Percentiles rank a stretch among this genome's conserved stretches.
Evolutionary conservation across 2,888 invertebrate genomes (phyloP).

Genomic region (Uropetala carovei): DNA sequence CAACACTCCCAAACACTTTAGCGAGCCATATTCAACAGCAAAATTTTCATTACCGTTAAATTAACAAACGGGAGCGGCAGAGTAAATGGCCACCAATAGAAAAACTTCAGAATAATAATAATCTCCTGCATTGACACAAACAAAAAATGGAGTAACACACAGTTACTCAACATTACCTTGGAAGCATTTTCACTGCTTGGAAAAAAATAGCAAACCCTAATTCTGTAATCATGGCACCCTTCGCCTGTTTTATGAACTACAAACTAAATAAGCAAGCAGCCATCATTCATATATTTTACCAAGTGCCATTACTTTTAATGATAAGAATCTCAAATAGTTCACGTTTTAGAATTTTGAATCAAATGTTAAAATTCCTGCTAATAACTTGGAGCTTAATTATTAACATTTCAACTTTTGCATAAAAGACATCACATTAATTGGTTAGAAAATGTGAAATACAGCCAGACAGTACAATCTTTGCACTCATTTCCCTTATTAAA

Average conservation of each 20-base stretch:
- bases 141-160: constrained; percentile 38
- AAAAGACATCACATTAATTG: constrained; percentile 55
- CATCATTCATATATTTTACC: constrained; percentile 40
- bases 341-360: constrained; percentile 15
- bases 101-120: constrained; percentile 14
- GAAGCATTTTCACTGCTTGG: constrained; percentile 53
- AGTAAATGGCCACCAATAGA: constrained; percentile 17
- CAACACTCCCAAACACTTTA: constrained; percentile 49
- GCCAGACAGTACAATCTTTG: constrained; percentile 60
- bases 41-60: background rate
- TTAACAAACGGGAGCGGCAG: constrained; percentile 17
- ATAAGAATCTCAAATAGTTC: constrained; percentile 40
- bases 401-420: constrained; percentile 37
- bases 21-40: constrained; percentile 24
- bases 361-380: constrained; percentile 27
- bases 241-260: constrained; percentile 38
- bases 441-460: constrained; percentile 53
- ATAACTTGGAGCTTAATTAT: constrained; percentile 36
- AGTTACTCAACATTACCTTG: constrained; percentile 50
- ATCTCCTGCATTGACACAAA: background rate
- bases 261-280: constrained; percentile 58
- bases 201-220: constrained; percentile 14
- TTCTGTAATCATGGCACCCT: constrained; percentile 33
- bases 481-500: constrained; percentile 38
- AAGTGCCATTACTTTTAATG: constrained; percentile 46